Evolutionary conservation across 1,140 invertebrate species (phyloP).

Genomic region (Hermatobates lingyangjiaoensis): DNA sequence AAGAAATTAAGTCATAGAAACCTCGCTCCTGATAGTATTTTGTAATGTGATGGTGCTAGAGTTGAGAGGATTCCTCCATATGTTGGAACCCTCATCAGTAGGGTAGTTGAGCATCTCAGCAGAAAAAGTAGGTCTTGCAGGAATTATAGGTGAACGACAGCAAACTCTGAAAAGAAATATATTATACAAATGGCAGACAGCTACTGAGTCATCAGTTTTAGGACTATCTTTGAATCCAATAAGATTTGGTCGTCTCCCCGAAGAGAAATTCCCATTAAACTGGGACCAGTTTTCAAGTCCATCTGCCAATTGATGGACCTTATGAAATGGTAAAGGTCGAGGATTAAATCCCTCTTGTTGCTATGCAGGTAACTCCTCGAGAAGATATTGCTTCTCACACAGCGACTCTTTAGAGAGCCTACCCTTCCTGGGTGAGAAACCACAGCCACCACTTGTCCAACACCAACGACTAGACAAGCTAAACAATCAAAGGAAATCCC

Average conservation of each 20-base stretch:
- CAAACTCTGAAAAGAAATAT: slow-evolving; percentile 37
- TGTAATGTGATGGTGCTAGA: slow-evolving; percentile 20
- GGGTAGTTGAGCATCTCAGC: slow-evolving; percentile 31
- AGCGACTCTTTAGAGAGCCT: too few species aligned
- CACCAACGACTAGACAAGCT: too few species aligned
- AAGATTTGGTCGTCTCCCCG: neutral
- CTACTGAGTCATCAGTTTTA: neutral
- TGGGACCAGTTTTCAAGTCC: neutral
- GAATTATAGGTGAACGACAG: slow-evolving; percentile 55
- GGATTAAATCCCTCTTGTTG: too few species aligned
- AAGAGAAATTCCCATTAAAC: neutral
- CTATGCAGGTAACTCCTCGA: too few species aligned
- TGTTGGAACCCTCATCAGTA: slow-evolving; percentile 31
- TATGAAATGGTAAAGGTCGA: neutral
- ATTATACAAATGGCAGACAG: neutral
- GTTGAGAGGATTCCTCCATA: slow-evolving; percentile 47
- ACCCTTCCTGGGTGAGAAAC: too few species aligned
- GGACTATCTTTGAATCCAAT: neutral
- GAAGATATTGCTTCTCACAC: too few species aligned
- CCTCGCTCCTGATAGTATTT: too few species aligned
- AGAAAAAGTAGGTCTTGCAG: slow-evolving; percentile 46
- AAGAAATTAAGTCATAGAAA: too few species aligned
- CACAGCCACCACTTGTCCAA: too few species aligned
- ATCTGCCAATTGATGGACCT: neutral
- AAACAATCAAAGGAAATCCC: too few species aligned